A percentile compares a stretch with the other conserved stretches of the same genome.
phyloP scores from a whole-genome alignment of 2,797 vertebrate genomes.

The Nannoperca obscura region DNA sequence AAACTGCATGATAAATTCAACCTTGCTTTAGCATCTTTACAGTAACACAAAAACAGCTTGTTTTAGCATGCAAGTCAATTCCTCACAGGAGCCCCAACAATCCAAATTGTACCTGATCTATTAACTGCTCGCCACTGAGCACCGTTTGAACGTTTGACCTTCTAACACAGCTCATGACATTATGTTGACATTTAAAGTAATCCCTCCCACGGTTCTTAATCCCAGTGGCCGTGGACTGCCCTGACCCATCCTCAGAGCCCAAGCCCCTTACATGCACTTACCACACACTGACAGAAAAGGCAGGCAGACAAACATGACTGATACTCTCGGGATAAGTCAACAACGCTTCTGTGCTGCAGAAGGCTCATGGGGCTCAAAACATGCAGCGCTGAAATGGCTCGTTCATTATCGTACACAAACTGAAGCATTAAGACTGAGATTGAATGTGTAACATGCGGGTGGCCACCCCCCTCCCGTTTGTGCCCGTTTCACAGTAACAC shows the following conservation, averaged over 20 bases:
- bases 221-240: conserved; percentile 70
- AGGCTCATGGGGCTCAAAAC: conserved; percentile 21
- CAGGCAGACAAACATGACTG: conserved; percentile 40
- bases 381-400: conserved; percentile 12
- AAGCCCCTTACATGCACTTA: conserved; percentile 47
- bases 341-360: conserved; percentile 17
- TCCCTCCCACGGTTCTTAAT: conserved; percentile 81
- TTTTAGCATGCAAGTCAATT: conserved; percentile 42
- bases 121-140: conserved; percentile 82
- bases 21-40: neutral
- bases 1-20: neutral
- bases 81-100: conserved; percentile 71
- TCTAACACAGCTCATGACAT: conserved; percentile 82
- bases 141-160: conserved; percentile 84
- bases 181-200: conserved; percentile 87
- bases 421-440: conserved; percentile 6
- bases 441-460: neutral
- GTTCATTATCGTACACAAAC: conserved; percentile 16
- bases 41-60: neutral
- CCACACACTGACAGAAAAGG: conserved; percentile 35
- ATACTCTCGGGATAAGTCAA: conserved; percentile 34
- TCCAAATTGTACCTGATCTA: conserved; percentile 77
- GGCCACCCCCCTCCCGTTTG: neutral
- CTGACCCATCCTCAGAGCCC: conserved; percentile 65
- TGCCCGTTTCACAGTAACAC: neutral